Evolutionary conservation across 1,140 invertebrate genomes (phyloP).

Genomic region (Philotrypesis tridentata): DNA sequence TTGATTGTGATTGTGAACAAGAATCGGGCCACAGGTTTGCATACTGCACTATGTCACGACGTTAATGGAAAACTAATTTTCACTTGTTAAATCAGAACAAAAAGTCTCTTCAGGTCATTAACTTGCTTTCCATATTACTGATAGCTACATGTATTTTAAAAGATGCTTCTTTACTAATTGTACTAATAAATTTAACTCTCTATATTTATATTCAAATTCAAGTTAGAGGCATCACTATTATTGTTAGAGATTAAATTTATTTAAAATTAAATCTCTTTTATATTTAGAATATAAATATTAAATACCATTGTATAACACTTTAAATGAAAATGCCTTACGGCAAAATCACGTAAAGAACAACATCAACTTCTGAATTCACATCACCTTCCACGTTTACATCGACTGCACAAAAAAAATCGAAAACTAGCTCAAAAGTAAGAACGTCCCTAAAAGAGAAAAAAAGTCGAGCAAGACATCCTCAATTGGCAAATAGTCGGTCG

Average conservation of each 20-base stretch:
- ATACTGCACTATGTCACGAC: constrained; percentile 68
- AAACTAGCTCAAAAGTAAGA: background rate
- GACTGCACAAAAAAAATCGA: background rate
- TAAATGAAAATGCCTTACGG: background rate
- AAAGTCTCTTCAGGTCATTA: background rate
- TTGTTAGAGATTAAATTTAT: too few species aligned
- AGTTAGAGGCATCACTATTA: too few species aligned
- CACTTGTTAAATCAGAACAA: constrained; percentile 58
- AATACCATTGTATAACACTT: background rate
- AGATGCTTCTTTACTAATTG: background rate
- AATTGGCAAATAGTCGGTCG: background rate
- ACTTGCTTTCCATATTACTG: background rate
- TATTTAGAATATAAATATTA: too few species aligned
- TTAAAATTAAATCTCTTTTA: too few species aligned
- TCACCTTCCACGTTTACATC: background rate
- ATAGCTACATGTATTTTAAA: background rate
- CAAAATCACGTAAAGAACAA: background rate
- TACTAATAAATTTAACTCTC: background rate
- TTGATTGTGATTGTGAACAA: constrained; percentile 41
- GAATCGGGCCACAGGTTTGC: constrained; percentile 69
- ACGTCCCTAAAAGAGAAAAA: background rate
- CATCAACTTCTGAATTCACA: background rate
- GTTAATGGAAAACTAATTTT: constrained; percentile 70
- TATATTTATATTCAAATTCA: too few species aligned
- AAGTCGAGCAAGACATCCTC: background rate